These are phyloP conservation scores for Lasioglossum morio DNA, from an alignment of 2,888 invertebrate genomes.

Conservation along the genomic window DNA sequence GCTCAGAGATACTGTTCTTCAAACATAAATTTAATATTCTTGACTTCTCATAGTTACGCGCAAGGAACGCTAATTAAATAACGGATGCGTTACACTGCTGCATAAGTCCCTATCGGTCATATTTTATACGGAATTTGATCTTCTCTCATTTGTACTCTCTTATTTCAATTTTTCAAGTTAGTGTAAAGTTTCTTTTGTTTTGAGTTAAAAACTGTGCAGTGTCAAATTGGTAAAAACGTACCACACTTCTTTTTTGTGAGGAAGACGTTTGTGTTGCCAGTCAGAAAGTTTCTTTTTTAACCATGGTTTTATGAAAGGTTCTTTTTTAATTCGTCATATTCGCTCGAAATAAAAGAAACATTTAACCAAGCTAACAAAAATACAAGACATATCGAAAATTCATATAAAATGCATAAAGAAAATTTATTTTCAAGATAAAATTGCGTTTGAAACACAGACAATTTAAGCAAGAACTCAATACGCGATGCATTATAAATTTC, in stretches of 20 bases:
- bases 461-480: background rate
- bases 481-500: background rate
- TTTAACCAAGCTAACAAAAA: background rate
- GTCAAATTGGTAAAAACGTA: background rate
- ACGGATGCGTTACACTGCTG: background rate
- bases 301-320: background rate
- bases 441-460: background rate
- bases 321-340: background rate
- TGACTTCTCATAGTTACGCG: background rate
- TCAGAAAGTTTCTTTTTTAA: background rate
- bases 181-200: background rate
- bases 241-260: background rate
- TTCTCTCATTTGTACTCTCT: background rate
- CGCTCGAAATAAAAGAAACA: background rate
- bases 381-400: background rate
- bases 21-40: background rate
- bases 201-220: background rate
- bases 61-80: background rate
- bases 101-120: background rate
- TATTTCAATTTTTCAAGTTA: background rate
- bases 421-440: background rate
- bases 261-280: background rate
- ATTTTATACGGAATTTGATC: background rate
- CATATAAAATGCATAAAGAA: background rate
- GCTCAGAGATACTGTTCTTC: background rate